phyloP scores from a whole-genome alignment of 2,113 vertebrate species.

The Clarias gariepinus region DNA sequence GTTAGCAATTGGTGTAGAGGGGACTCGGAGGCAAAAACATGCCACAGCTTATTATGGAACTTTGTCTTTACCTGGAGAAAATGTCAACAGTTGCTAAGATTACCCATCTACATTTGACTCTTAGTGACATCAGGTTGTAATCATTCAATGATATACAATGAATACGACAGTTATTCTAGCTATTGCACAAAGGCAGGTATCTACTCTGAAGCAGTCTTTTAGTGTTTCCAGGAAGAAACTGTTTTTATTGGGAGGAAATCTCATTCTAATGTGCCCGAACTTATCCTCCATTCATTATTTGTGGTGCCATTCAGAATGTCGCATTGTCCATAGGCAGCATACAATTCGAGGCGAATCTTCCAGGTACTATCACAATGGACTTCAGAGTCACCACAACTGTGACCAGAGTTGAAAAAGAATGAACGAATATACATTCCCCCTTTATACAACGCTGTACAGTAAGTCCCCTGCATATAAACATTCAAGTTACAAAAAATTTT shows the following conservation, averaged over 20 bases:
- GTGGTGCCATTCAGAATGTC: not conserved
- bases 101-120: not conserved
- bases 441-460: not conserved
- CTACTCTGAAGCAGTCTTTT: not conserved
- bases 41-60: too few species aligned
- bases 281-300: not conserved
- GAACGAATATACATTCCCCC: not conserved
- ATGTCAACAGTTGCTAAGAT: not conserved
- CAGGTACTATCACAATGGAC: not conserved
- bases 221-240: not conserved
- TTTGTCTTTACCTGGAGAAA: not conserved
- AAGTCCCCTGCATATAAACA: too few species aligned
- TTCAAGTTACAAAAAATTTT: too few species aligned
- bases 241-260: not conserved
- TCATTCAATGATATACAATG: not conserved
- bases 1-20: not conserved
- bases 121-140: not conserved
- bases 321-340: not conserved
- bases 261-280: not conserved
- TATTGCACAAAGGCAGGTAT: not conserved
- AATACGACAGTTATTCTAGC: not conserved
- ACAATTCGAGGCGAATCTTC: not conserved
- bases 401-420: not conserved
- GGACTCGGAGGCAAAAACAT: not conserved
- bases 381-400: not conserved